phyloP scores from a whole-genome alignment of 1,140 invertebrate genomes.

The Glossosoma conforme region DNA sequence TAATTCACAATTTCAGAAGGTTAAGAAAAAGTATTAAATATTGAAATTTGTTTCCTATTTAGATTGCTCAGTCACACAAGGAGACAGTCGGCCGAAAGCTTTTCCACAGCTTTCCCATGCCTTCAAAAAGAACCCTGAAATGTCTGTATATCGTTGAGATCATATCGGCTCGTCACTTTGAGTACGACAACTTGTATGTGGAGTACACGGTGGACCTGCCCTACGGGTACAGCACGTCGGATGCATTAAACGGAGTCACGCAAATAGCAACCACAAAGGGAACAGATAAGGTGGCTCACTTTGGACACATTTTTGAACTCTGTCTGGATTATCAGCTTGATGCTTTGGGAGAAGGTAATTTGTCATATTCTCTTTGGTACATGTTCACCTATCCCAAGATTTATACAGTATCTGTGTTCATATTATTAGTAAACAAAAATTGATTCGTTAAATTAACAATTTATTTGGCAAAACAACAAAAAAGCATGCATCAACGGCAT shows the following conservation, averaged over 20 bases:
- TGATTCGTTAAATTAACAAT: too few relatives aligned
- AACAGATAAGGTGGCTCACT: conserved; percentile 22
- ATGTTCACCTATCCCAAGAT: too few relatives aligned
- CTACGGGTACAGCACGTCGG: conserved; percentile 13
- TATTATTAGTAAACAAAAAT: too few relatives aligned
- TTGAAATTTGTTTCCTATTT: neutral
- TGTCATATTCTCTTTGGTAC: too few relatives aligned
- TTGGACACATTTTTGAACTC: conserved; percentile 25
- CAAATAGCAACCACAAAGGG: conserved; percentile 34
- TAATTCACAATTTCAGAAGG: neutral
- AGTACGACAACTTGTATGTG: conserved; percentile 43
- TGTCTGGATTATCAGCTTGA: conserved; percentile 18
- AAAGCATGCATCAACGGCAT: too few relatives aligned
- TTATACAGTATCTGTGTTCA: too few relatives aligned
- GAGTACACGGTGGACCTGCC: conserved; percentile 42
- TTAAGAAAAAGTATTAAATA: conserved; percentile 3
- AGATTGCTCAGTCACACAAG: conserved; percentile 17
- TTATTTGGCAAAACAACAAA: too few relatives aligned
- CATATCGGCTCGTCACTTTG: conserved; percentile 37
- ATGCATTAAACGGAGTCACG: conserved; percentile 12
- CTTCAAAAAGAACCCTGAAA: conserved; percentile 35
- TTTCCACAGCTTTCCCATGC: conserved; percentile 34
- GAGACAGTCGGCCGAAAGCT: conserved; percentile 29
- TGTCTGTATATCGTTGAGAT: conserved; percentile 39
- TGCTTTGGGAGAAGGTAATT: conserved; percentile 6